Evolutionary conservation across 2,888 invertebrate genomes (phyloP).

Genomic region (Caenorhabditis zanzibari): DNA sequence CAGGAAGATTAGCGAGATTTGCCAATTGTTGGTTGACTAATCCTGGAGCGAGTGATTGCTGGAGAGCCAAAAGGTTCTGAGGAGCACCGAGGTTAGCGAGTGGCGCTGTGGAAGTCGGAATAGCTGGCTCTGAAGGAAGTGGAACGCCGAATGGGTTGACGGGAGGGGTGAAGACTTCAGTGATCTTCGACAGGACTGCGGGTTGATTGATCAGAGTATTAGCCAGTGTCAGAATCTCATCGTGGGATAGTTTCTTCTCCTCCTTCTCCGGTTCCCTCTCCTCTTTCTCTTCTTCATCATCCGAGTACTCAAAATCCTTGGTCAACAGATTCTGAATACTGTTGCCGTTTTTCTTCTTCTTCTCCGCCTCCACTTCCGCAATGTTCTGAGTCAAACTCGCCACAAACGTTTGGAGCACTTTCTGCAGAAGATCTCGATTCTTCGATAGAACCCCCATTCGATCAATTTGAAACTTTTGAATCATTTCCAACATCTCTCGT

Average conservation of each 20-base stretch:
- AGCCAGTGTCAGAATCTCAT: conserved; percentile 50
- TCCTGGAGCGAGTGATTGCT: conserved; percentile 10
- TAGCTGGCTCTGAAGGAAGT: neutral
- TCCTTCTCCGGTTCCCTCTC: conserved; percentile 44
- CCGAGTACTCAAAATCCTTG: conserved; percentile 81
- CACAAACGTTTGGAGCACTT: conserved; percentile 46
- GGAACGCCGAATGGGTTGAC: conserved; percentile 18
- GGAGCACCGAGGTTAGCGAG: conserved; percentile 14
- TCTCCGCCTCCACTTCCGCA: conserved; percentile 10
- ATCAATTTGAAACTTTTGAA: conserved; percentile 53
- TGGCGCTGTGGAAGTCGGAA: conserved; percentile 2
- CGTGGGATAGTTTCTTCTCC: conserved; percentile 44
- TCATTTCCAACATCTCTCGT: conserved; percentile 65
- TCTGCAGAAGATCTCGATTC: conserved; percentile 55
- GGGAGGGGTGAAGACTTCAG: conserved; percentile 2
- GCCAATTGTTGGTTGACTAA: conserved; percentile 15
- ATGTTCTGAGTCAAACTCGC: conserved; percentile 13
- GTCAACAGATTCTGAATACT: conserved; percentile 78
- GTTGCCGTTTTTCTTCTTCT: conserved; percentile 9
- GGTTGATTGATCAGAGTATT: conserved; percentile 21
- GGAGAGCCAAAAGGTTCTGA: conserved; percentile 34
- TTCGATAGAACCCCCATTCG: conserved; percentile 48
- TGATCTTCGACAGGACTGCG: conserved; percentile 7
- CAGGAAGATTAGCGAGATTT: conserved; percentile 13
- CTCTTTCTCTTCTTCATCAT: conserved; percentile 81